Evolutionary conservation across 2,797 vertebrate species (phyloP).

Genomic region (Rhinella marina): DNA sequence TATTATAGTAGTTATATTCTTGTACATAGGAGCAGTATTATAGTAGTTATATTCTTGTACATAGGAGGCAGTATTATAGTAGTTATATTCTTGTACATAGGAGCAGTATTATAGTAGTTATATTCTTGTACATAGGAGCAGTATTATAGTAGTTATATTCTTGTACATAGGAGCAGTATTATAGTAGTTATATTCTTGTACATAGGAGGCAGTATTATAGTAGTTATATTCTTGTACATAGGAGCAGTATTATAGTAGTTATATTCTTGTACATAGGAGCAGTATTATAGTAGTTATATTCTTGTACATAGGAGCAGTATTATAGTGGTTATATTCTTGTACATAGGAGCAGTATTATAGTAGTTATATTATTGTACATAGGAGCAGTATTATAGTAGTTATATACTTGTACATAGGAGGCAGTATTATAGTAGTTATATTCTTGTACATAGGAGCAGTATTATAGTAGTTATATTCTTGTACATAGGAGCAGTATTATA

Average conservation of each 20-base stretch:
- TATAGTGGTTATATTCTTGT: slow-evolving; percentile 5
- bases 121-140: neutral
- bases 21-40: neutral
- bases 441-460: neutral
- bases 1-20: neutral
- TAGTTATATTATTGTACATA: slow-evolving; percentile 1
- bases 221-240: too few species aligned
- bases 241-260: slow-evolving; percentile 8
- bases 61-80: neutral
- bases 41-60: neutral
- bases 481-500: neutral
- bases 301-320: neutral
- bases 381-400: neutral
- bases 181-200: slow-evolving; percentile 9
- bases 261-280: neutral
- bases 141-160: slow-evolving; percentile 9
- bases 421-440: slow-evolving; percentile 9
- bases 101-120: neutral
- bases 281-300: slow-evolving; percentile 10
- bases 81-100: slow-evolving; percentile 6
- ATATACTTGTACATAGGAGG: neutral
- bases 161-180: slow-evolving; percentile 1
- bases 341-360: neutral
- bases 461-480: neutral
- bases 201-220: neutral